Conservation (phyloP, 2,113 vertebrate species). For the Tamias sibiricus region DNA sequence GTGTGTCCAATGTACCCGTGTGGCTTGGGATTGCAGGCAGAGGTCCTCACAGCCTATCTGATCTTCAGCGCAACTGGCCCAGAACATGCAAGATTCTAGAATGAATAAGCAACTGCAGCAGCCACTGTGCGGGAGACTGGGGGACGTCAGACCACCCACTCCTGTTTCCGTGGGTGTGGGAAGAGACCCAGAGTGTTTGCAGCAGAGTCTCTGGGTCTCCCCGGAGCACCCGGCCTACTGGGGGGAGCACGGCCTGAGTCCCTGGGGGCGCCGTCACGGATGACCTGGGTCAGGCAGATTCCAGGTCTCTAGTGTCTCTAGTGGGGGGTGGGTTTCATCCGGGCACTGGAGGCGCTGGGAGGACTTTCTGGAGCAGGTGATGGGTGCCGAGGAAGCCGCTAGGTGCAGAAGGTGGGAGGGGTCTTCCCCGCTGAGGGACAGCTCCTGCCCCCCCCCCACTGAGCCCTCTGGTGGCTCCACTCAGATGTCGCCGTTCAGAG, state of each 20-base stretch:
- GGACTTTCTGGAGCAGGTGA: not conserved
- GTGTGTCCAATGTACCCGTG: too few relatives aligned
- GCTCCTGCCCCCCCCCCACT: fast-evolving
- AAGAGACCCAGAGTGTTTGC: not conserved
- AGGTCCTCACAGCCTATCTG: not conserved
- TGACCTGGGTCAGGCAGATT: not conserved
- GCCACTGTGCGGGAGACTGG: too few relatives aligned
- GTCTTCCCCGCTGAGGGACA: not conserved
- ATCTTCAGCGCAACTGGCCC: not conserved
- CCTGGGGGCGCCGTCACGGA: not conserved
- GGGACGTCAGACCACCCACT: not conserved
- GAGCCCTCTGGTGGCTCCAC: not conserved
- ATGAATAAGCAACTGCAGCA: not conserved
- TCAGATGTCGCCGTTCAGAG: not conserved
- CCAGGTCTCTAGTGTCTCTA: not conserved
- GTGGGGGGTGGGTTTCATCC: fast-evolving
- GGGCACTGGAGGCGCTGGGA: not conserved
- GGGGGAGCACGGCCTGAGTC: not conserved
- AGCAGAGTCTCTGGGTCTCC: not conserved
- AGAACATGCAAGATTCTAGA: not conserved
- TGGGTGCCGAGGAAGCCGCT: not conserved
- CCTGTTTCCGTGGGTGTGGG: not conserved
- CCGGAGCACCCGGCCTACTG: not conserved
- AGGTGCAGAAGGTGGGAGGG: not conserved
- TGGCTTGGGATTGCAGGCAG: not conserved